Evolutionary conservation across 2,797 vertebrate genomes (phyloP), one percentile per base, ranked within the genome.

Genomic region (Pachyuromys duprasi): DNA sequence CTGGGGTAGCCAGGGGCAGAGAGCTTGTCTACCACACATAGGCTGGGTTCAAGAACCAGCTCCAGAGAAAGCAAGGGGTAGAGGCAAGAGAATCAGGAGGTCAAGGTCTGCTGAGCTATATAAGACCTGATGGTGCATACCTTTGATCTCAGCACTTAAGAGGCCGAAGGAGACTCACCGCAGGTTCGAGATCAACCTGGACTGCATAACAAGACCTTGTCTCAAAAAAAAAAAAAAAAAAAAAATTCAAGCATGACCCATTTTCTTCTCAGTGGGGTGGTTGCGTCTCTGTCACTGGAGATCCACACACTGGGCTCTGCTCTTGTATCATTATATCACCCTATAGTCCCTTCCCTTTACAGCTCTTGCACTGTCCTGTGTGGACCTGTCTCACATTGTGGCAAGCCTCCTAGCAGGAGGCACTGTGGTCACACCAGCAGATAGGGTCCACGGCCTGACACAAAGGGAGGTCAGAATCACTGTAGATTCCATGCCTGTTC

Each of bases 281-380:
- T 3, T 24, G 14, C 0, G 9, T 20, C 8, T 45, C 8, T 45
- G 78, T 12, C n/a, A 57, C 0, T 63, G 62, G 39, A 0, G 79
- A 36, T 33, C 36, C 22, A 1, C 39, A 7, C 76, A 42, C 28
- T 2, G 28, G 24, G 17, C 39, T 75, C 42, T 12, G 9, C 57
- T 24, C 75, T 1, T 3, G 2, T 86, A 20, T 65, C 33, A n/a
- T 1, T 3, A 3, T 86, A 20, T 65, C 33, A n/a, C 39, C 63
- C 6, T 0, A 28, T 20, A 0, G 3, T 18, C 12, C 36, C 4
- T 4, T 6, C 1, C 45, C 79, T 33, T 7, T 2, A 3, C 18
- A 39, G 26, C 45, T 6, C 83, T 53, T 3, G 7, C 3, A 11
- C 45, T 76, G 65, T 3, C 36, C 18, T 12, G 18, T 5, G 5